Evolutionary conservation across 2,888 invertebrate species (phyloP), one percentile per base, ranked within the genome.

Genomic region (Patella pellucida): DNA sequence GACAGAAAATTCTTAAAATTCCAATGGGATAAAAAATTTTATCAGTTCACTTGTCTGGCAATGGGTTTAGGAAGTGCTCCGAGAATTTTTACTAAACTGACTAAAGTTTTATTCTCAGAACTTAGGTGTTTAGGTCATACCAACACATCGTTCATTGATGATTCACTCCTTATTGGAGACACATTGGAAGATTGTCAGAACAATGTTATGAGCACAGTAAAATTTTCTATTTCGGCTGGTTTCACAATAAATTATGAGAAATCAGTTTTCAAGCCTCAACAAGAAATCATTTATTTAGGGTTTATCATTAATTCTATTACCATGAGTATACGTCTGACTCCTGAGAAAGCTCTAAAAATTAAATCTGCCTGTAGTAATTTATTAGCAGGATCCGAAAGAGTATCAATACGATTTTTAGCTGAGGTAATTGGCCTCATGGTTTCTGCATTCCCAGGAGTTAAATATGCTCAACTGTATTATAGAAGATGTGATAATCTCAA

Each of bases 1-100:
- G 12, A 72, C 16, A 70, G 62, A 68, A 71, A 56, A 9, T 71
- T 51, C 31, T 41, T 78, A 14, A 74, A 69, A 52, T 78, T 78
- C 31, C 16, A 15, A 15, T 76, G 71, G 73, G 52, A 69, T 14
- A 73, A 52, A 7, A 68, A 73, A 68, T 56, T 54, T 12, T 74
- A 68, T 50, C 73, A 76, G 31, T 76, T 52, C 62, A 68, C 52
- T 11, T 67, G 73, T 56, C 52, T 71, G 23, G 71, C 73, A 56
- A 73, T 71, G 19, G 68, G 70, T 52, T 72, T 27, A n/a, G 62
- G 62, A n/a, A n/a, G n/a, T n/a, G 62, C 62, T 14, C 62, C 62
- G 7, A 3, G 62, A 1, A n/a, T 62, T 9, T 62, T 62, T 62
- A 62, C 62, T 2, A 62, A 62, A n/a, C 23, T 62, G n/a, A 62